phyloP scores from a whole-genome alignment of 2,797 vertebrate species.

The Pogonophryne albipinna region DNA sequence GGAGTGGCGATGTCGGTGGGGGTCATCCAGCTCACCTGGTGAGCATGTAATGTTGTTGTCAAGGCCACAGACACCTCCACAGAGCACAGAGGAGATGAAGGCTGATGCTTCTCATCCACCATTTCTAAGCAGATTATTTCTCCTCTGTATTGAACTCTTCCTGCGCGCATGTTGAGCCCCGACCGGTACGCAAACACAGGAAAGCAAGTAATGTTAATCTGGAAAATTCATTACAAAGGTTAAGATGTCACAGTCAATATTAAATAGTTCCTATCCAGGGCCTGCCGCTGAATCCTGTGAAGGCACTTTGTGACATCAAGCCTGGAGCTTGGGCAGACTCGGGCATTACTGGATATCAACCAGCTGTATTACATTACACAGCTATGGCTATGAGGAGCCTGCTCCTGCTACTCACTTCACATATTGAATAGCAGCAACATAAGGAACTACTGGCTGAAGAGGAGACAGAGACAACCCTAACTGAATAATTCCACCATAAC shows the following conservation, averaged over 20 bases:
- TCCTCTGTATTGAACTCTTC: slow-evolving; percentile 51
- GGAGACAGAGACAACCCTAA: not conserved
- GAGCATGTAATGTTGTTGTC: slow-evolving; percentile 79
- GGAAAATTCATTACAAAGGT: slow-evolving; percentile 73
- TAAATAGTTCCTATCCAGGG: slow-evolving; percentile 53
- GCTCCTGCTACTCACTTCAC: slow-evolving; percentile 31
- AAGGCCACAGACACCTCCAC: slow-evolving; percentile 72
- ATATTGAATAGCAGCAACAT: slow-evolving; percentile 27
- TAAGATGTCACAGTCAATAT: slow-evolving; percentile 70
- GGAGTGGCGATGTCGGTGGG: not conserved
- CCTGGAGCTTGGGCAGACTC: slow-evolving; percentile 20
- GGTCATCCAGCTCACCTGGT: slow-evolving; percentile 52
- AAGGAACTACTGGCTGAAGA: slow-evolving; percentile 16
- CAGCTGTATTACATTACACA: slow-evolving; percentile 53
- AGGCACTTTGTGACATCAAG: slow-evolving; percentile 63
- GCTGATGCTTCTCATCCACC: slow-evolving; percentile 44
- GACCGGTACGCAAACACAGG: slow-evolving; percentile 19
- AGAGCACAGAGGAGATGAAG: slow-evolving; percentile 65
- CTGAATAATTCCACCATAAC: not conserved
- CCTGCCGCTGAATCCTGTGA: slow-evolving; percentile 44
- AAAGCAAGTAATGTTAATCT: slow-evolving; percentile 62
- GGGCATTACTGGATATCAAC: slow-evolving; percentile 46
- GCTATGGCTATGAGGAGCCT: slow-evolving; percentile 42
- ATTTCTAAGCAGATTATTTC: slow-evolving; percentile 78
- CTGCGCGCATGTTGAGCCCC: slow-evolving; percentile 38